Conservation (phyloP, 2,113 vertebrate species). For the Galbula dea region DNA sequence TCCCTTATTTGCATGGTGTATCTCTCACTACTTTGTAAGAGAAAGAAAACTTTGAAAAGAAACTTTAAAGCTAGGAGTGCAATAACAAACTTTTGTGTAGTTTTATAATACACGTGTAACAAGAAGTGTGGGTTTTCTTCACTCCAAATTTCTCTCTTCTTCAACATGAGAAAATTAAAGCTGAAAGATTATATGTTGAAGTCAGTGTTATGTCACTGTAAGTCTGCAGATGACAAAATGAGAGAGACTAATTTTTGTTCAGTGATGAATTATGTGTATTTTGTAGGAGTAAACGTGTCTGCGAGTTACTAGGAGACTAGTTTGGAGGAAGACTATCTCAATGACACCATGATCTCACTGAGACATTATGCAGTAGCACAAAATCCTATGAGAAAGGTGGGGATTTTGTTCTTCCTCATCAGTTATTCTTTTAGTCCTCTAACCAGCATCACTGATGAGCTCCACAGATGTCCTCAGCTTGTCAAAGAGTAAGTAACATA, state of each 20-base stretch:
- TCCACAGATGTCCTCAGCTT: neutral
- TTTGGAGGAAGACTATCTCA: neutral
- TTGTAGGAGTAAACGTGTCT: neutral
- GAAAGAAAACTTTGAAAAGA: neutral
- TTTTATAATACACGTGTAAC: neutral
- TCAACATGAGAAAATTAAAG: neutral
- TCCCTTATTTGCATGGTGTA: neutral
- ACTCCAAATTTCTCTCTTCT: neutral
- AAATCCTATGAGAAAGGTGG: neutral
- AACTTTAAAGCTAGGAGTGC: neutral
- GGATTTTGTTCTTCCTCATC: neutral
- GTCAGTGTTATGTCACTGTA: neutral
- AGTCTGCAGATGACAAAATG: neutral
- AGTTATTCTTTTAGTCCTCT: neutral
- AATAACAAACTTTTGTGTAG: neutral
- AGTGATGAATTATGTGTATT: neutral
- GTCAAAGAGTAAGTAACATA: neutral
- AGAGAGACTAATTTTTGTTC: neutral
- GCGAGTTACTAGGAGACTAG: neutral
- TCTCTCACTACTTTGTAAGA: neutral
- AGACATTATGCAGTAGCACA: neutral
- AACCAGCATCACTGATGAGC: neutral
- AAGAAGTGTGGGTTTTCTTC: neutral
- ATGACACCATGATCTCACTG: neutral
- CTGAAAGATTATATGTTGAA: neutral